A percentile compares a stretch with the other conserved stretches of the same genome.
Evolutionary conservation across 2,888 invertebrate species (phyloP).

Genomic region (Plemyria rubiginata): DNA sequence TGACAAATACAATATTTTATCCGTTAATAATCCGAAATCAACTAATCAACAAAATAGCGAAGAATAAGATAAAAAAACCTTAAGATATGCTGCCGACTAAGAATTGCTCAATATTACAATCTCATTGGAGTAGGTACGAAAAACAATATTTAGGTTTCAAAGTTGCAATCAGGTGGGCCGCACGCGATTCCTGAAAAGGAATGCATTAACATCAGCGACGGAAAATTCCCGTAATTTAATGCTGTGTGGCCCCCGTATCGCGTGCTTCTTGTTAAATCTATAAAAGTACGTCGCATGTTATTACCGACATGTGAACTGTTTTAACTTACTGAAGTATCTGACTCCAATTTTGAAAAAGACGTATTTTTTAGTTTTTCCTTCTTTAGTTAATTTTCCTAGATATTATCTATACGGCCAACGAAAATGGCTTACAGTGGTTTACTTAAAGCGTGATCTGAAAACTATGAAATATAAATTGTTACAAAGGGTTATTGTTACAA

Average conservation of each 20-base stretch:
- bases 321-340: slow-evolving; percentile 13
- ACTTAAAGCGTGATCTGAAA: too few species aligned
- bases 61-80: too few species aligned
- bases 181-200: slow-evolving; percentile 76
- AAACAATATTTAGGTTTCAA: slow-evolving; percentile 45
- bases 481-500: too few species aligned
- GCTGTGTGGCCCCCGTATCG: slow-evolving; percentile 66
- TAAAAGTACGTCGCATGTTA: slow-evolving; percentile 47
- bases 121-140: slow-evolving; percentile 18
- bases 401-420: too few species aligned
- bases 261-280: slow-evolving; percentile 66
- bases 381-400: too few species aligned
- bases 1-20: too few species aligned
- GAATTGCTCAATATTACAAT: neutral
- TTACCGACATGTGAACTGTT: slow-evolving; percentile 35
- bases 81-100: neutral
- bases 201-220: slow-evolving; percentile 76
- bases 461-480: too few species aligned
- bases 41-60: too few species aligned
- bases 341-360: slow-evolving; percentile 26
- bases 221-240: slow-evolving; percentile 77
- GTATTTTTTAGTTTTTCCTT: neutral
- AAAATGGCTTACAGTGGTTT: too few species aligned
- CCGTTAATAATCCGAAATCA: too few species aligned
- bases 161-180: slow-evolving; percentile 54